phyloP scores from a whole-genome alignment of 2,113 vertebrate genomes.

The Peromyscus californicus region DNA sequence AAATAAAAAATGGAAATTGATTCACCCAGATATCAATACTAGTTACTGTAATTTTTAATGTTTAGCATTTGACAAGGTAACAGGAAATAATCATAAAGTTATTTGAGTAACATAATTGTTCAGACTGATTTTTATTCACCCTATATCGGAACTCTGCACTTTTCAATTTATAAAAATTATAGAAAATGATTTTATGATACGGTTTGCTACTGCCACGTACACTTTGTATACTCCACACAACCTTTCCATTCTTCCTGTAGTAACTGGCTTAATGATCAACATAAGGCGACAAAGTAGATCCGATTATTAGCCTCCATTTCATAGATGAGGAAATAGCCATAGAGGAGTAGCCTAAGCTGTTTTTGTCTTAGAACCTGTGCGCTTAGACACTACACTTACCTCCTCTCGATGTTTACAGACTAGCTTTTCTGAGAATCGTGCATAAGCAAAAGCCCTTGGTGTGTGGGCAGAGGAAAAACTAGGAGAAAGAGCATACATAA shows the following conservation, averaged over 20 bases:
- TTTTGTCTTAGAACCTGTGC: background rate
- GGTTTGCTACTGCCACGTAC: background rate
- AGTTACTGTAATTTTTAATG: background rate
- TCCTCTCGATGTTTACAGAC: background rate
- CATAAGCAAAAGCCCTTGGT: background rate
- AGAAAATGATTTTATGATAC: background rate
- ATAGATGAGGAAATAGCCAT: background rate
- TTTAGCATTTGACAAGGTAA: conserved; percentile 49
- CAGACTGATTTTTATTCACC: conserved; percentile 20
- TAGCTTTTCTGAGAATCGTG: background rate
- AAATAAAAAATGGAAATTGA: conserved; percentile 50
- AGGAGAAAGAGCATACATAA: background rate
- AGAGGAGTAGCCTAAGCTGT: background rate
- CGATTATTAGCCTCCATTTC: background rate
- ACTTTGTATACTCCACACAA: background rate
- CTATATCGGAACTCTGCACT: background rate
- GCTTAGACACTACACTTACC: background rate
- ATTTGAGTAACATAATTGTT: conserved; percentile 31
- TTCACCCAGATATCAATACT: conserved; percentile 26
- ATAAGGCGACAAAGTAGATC: background rate
- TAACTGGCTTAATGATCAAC: background rate
- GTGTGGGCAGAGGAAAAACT: background rate
- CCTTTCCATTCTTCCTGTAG: background rate
- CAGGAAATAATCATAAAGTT: background rate
- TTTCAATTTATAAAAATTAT: conserved; percentile 47